Base-by-base conservation (phyloP, 2,888 invertebrate genomes). In the Exocentrus adspersus region DNA sequence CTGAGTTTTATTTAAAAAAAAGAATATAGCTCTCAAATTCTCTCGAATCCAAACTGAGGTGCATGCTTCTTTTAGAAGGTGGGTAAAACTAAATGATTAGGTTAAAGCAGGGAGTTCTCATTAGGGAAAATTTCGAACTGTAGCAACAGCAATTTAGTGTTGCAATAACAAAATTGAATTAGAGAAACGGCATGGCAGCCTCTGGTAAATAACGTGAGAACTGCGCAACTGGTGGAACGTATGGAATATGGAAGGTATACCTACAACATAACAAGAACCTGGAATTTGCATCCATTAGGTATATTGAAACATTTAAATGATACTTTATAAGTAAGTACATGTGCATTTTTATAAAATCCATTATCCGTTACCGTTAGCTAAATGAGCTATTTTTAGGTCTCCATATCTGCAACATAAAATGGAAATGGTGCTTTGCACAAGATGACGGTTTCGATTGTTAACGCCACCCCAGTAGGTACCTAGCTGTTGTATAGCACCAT, bases 371-470 rank as follows among this genome's bases (percentile, higher is more conserved):
- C 48, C 24, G 16, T 16, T 14, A 24, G 28, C 48, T 28, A 21
- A 4, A 16, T 21, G 12, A n/a, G 37, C n/a, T 48, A 48, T 48
- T 48, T 48, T 48, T 48, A 48, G 48, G 24, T 16, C 14, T 48
- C 12, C 28, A 24, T 37, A 46, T 46, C 24, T 48, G 28, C 16
- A 7, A 28, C 28, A 48, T 28, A 28, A 28, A 48, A 48, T 48
- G 28, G 48, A 48, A 48, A 48, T 48, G 20, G 48, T 48, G 48
- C 48, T 48, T 48, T 48, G 48, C 48, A 46, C 46, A 28, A 48
- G 28, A 48, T 48, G 28, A 48, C 28, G 1, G 48, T 48, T 48
- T 48, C 48, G 48, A 48, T 48, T 48, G 48, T 48, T 28, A 14
- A 16, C 28, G 28, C 28, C 48, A 48, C n/a, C 16, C 48, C n/a